phyloP scores from a whole-genome alignment of 2,888 invertebrate species.

The Raillietiella orientalis region DNA sequence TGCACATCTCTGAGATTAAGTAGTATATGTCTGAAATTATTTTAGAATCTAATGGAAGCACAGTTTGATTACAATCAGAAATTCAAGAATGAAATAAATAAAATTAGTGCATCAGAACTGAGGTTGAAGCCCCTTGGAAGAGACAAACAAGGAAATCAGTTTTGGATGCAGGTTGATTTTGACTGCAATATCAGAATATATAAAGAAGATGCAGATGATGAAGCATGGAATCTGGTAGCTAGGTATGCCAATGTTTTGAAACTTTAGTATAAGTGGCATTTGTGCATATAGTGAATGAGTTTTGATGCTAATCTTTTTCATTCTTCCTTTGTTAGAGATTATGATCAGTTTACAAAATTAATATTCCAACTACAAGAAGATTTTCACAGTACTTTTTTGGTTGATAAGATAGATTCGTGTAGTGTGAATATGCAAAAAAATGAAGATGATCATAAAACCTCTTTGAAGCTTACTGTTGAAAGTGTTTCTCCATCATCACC shows the following conservation, averaged over 20 bases:
- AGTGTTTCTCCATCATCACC: too few species aligned
- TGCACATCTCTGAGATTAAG: too few species aligned
- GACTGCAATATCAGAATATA: constrained; percentile 68
- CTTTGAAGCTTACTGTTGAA: too few species aligned
- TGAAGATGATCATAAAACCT: too few species aligned
- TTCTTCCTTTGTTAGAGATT: constrained; percentile 12
- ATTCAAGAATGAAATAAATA: constrained; percentile 61
- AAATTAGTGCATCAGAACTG: constrained; percentile 38
- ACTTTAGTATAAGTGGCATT: not conserved
- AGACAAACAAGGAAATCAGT: constrained; percentile 62
- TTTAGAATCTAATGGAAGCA: constrained; percentile 52
- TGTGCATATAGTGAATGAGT: constrained; percentile 1
- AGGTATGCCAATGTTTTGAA: constrained; percentile 20
- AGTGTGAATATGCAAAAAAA: too few species aligned
- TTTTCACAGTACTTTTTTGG: constrained; percentile 1
- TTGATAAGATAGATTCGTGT: too few species aligned
- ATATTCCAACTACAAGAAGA: constrained; percentile 3
- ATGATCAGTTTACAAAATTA: constrained; percentile 6
- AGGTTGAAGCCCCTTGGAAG: constrained; percentile 62
- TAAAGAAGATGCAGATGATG: constrained; percentile 82
- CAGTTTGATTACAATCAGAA: constrained; percentile 82
- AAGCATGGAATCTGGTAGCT: constrained; percentile 73
- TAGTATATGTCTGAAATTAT: too few species aligned
- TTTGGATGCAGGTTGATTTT: constrained; percentile 67
- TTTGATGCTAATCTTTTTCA: constrained; percentile 13